Evolutionary conservation across 92 coral and sea anemone species (phyloP), one percentile per base, ranked within the genome.

Genomic region (Epizoanthus scotinus): DNA sequence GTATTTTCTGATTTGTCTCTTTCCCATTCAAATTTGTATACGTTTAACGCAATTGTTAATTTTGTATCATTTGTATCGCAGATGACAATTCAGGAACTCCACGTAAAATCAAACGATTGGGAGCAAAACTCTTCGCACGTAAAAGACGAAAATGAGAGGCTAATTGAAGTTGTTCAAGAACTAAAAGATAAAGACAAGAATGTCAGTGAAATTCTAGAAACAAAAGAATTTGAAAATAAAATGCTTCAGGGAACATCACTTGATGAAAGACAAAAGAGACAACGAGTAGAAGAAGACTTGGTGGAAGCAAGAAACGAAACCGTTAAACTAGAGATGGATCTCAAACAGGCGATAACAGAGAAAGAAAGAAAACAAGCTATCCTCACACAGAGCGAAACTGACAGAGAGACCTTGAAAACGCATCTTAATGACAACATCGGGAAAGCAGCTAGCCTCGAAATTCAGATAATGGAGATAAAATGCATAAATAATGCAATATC

Each of bases 341-440:
- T 92, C 42, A 28, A 85, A 79, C 89, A 85, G 71, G 83, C 85
- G 21, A 78, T 55, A 52, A 59, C 65, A 18, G 91, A 90, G 49
- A 82, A 83, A 18, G 97, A 90, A 74, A 87, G 83, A 52, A 84
- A 78, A 1, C 86, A 68, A 63, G 81, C 47, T 44, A 87, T 82
- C 53, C 87, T 90, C 10, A 58, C 75, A 52, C 94, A 92, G 29
- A 87, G 90, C 67, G 91, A 92, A 70, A 86, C 88, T 19, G 97
- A 92, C 26, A 77, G 90, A 61, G 84, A 78, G 65, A 31, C 89
- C 83, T 70, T 92, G 63, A 84, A 62, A 60, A 53, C 70, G 4
- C 92, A 92, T n/a, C 73, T 92, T 15, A 85, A 90, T 75, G 97
- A 92, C 22, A 92, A 87, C 73, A 90, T 92, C 22, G 94, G 90